A percentile compares a stretch with the other conserved stretches of the same genome.
These are phyloP conservation scores for Mesoclemmys tuberculata DNA, from an alignment of 2,113 vertebrate genomes.

Conservation along the genomic window DNA sequence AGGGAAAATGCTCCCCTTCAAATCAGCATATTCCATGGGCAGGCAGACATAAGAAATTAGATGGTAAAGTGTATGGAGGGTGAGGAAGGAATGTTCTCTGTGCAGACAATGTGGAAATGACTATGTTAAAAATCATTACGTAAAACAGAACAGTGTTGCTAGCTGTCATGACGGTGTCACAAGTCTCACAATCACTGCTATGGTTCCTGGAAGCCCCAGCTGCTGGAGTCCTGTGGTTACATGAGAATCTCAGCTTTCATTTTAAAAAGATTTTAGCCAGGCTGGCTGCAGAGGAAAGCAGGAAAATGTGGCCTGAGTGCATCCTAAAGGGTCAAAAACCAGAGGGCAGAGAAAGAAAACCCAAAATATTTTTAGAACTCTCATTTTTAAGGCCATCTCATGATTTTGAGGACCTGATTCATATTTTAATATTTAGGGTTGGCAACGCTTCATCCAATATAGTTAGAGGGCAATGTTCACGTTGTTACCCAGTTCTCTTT, in stretches of 20 bases:
- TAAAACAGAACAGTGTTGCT: neutral
- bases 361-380: neutral
- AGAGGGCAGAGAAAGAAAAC: neutral
- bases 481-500: neutral
- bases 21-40: neutral
- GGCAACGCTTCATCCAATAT: accelerated
- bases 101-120: neutral
- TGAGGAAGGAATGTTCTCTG: neutral
- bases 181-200: neutral
- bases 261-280: neutral
- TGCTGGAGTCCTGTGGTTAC: neutral
- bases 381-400: neutral
- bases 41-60: neutral
- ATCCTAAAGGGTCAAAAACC: neutral
- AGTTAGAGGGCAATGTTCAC: neutral
- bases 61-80: neutral
- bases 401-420: neutral
- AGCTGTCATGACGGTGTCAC: neutral
- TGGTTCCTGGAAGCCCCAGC: neutral
- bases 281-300: neutral
- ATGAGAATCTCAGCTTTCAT: neutral
- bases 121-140: neutral
- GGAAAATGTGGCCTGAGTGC: neutral
- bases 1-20: neutral
- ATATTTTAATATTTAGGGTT: neutral